phyloP scores from a whole-genome alignment of 1,140 invertebrate species.

The Neodiprion pinetum region DNA sequence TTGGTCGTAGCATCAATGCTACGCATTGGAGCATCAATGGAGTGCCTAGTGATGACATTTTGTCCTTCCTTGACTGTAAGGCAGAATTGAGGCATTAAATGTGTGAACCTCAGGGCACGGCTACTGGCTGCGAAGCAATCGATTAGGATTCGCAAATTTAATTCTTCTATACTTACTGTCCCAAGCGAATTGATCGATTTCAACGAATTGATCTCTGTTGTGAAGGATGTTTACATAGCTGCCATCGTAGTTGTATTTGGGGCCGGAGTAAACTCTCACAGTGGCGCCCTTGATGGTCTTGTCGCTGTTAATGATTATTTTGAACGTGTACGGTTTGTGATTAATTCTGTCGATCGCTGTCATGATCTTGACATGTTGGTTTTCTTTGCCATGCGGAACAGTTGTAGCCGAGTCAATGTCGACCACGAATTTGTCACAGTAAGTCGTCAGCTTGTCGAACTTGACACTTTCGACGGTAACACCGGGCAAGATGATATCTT shows the following conservation, averaged over 20 bases:
- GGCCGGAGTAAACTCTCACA: conserved; percentile 66
- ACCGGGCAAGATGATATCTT: conserved; percentile 69
- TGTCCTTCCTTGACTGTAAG: conserved; percentile 67
- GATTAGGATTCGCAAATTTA: background rate
- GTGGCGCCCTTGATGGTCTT: conserved; percentile 52
- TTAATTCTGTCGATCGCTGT: conserved; percentile 63
- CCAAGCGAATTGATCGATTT: conserved; percentile 74
- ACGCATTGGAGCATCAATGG: conserved; percentile 69
- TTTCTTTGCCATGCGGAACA: conserved; percentile 19
- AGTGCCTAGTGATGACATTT: conserved; percentile 72
- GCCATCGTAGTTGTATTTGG: conserved; percentile 65
- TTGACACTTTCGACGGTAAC: conserved; percentile 70
- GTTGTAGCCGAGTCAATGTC: conserved; percentile 62
- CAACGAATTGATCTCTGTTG: conserved; percentile 68
- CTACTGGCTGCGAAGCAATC: background rate
- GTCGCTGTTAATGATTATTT: conserved; percentile 61
- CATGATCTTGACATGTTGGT: conserved; percentile 35
- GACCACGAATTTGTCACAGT: conserved; percentile 66
- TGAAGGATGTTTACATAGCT: conserved; percentile 65
- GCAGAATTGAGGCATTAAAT: conserved; percentile 16
- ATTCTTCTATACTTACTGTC: conserved; percentile 52
- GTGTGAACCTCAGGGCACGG: background rate
- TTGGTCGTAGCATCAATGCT: conserved; percentile 71
- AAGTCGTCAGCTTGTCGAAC: conserved; percentile 67
- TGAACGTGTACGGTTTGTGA: conserved; percentile 70